Conservation (phyloP, 2,797 vertebrate genomes). For the Silurus lanzhouensis region DNA sequence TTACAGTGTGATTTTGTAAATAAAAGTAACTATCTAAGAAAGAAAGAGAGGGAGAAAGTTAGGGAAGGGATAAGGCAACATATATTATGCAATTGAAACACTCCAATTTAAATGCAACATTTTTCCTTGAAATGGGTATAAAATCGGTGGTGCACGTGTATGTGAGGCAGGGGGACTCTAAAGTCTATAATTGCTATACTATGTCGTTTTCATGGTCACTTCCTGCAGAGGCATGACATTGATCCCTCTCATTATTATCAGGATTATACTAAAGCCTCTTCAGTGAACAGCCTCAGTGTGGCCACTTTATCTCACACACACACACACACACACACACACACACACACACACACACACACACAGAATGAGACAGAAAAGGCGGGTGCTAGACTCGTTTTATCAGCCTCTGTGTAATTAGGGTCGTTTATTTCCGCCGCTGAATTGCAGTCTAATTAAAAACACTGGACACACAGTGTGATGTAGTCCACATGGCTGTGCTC, state of each 20-base stretch:
- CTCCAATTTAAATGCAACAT: neutral
- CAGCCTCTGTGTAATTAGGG: slow-evolving; percentile 58
- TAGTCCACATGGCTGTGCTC: neutral
- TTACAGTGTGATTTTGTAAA: too few relatives aligned
- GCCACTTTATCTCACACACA: slow-evolving; percentile 19
- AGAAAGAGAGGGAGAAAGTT: too few relatives aligned
- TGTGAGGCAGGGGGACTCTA: neutral
- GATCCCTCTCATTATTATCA: slow-evolving; percentile 78
- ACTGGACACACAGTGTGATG: slow-evolving; percentile 25
- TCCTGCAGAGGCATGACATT: slow-evolving; percentile 72
- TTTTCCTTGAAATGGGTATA: neutral
- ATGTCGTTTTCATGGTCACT: slow-evolving; percentile 71
- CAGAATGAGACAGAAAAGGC: neutral
- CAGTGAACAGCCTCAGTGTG: slow-evolving; percentile 44
- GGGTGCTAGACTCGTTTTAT: slow-evolving; percentile 44
- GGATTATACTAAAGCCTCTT: slow-evolving; percentile 72
- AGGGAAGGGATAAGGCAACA: neutral
- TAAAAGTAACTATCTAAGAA: too few relatives aligned
- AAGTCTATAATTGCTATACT: slow-evolving; percentile 73
- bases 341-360: slow-evolving; percentile 31
- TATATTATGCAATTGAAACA: neutral
- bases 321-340: slow-evolving; percentile 19
- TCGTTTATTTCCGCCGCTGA: slow-evolving; percentile 44
- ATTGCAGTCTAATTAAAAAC: slow-evolving; percentile 54
- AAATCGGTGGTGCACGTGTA: neutral